Conservation (phyloP, 2,113 vertebrate species). For the Notothenia coriiceps region DNA sequence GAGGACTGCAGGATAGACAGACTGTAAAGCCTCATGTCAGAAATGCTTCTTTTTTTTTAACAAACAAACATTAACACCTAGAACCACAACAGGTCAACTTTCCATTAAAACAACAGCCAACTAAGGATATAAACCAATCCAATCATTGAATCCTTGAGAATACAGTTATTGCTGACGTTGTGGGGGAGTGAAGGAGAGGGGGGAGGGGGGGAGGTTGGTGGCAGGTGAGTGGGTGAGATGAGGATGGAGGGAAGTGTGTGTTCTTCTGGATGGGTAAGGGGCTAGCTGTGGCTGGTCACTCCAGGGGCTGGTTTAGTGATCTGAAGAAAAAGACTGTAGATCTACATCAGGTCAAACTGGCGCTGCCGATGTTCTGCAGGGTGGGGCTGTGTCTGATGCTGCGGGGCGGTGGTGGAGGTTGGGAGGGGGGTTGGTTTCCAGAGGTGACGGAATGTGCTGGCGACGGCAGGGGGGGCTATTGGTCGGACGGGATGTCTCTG, state of each 20-base stretch:
- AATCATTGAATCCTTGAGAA: conserved; percentile 85
- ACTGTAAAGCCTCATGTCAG: conserved; percentile 65
- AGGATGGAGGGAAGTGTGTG: conserved; percentile 55
- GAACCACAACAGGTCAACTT: conserved; percentile 76
- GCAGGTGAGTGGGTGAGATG: conserved; percentile 34
- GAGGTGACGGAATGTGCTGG: conserved; percentile 85
- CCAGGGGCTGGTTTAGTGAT: conserved; percentile 82
- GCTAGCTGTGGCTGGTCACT: conserved; percentile 69
- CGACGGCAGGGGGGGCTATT: conserved; percentile 84
- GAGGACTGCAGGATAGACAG: conserved; percentile 44
- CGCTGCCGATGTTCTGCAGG: conserved; percentile 70
- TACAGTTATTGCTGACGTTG: conserved; percentile 85
- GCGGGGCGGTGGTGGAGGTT: conserved; percentile 50
- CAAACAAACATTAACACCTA: conserved; percentile 77
- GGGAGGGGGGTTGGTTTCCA: conserved; percentile 68
- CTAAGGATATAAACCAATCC: conserved; percentile 77
- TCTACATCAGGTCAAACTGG: conserved; percentile 72
- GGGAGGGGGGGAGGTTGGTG: background rate
- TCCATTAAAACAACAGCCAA: conserved; percentile 78
- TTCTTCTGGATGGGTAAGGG: conserved; percentile 29
- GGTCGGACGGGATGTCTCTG: conserved; percentile 95
- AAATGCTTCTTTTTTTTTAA: conserved; percentile 63
- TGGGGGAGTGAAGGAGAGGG: conserved; percentile 38
- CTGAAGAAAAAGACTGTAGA: conserved; percentile 73
- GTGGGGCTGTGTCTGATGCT: conserved; percentile 74